A percentile compares a stretch with the other conserved stretches of the same genome.
Conservation (phyloP, 1,140 invertebrate genomes). For the Aphelinus atriplicis region DNA sequence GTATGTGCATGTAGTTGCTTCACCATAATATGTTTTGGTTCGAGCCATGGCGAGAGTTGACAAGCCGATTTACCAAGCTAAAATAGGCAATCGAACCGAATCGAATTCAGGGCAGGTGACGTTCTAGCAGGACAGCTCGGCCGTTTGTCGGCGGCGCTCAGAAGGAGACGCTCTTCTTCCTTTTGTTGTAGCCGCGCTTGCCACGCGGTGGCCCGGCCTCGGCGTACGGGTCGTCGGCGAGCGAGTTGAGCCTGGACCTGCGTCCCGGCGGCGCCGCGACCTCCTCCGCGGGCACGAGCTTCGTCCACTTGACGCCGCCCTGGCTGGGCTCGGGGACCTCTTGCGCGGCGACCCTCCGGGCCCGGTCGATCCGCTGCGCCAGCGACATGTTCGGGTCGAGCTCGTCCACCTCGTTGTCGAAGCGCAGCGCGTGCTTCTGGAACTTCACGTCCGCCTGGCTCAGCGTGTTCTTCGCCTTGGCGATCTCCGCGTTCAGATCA, state of each 20-base stretch:
- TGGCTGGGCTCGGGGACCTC: conserved; percentile 45
- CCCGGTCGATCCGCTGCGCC: conserved; percentile 50
- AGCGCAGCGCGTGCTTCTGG: conserved; percentile 58
- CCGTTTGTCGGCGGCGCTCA: conserved; percentile 32
- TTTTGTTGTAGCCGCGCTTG: conserved; percentile 50
- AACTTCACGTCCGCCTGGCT: conserved; percentile 55
- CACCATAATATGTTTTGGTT: too few relatives aligned
- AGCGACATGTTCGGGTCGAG: conserved; percentile 41
- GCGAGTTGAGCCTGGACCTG: conserved; percentile 47
- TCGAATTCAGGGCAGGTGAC: too few relatives aligned
- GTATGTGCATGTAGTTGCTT: too few relatives aligned
- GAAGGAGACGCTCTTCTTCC: conserved; percentile 61
- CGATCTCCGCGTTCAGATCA: conserved; percentile 60
- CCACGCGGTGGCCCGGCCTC: conserved; percentile 38
- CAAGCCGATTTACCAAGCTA: too few relatives aligned
- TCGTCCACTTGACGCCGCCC: conserved; percentile 51
- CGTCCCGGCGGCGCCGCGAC: conserved; percentile 39
- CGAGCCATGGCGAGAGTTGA: too few relatives aligned
- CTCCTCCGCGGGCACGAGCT: conserved; percentile 44
- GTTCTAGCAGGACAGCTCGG: too few relatives aligned
- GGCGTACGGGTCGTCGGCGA: conserved; percentile 46
- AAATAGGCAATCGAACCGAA: too few relatives aligned
- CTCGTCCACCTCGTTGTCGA: conserved; percentile 54
- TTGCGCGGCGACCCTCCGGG: conserved; percentile 48
- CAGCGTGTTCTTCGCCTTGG: conserved; percentile 57